phyloP scores from a whole-genome alignment of 2,888 invertebrate genomes.

The Brenthis ino region DNA sequence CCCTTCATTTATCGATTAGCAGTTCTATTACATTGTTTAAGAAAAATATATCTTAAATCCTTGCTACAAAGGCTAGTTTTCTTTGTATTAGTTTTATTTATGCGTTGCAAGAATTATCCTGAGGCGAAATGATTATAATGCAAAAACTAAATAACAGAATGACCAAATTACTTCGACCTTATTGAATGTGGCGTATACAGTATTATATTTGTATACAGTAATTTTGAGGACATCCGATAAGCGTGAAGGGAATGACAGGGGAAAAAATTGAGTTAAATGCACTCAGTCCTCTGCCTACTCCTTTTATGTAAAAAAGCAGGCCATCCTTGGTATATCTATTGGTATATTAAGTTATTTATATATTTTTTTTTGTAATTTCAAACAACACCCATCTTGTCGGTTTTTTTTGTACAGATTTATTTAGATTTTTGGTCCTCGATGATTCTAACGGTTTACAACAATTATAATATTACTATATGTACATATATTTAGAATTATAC shows the following conservation, averaged over 20 bases:
- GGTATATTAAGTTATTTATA: too few species aligned
- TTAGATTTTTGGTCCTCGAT: too few species aligned
- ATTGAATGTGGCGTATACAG: conserved; percentile 17
- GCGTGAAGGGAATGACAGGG: conserved; percentile 10
- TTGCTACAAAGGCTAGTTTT: not conserved
- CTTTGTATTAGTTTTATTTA: not conserved
- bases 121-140: conserved; percentile 36
- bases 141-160: conserved; percentile 32
- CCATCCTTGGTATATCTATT: too few species aligned
- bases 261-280: not conserved
- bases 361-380: too few species aligned
- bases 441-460: conserved; percentile 45
- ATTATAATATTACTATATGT: too few species aligned
- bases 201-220: conserved; percentile 7
- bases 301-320: too few species aligned
- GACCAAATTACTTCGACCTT: conserved; percentile 32
- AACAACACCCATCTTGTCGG: too few species aligned
- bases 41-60: not conserved
- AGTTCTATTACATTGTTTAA: not conserved
- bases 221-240: conserved; percentile 15
- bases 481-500: too few species aligned
- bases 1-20: conserved; percentile 72
- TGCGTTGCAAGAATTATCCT: conserved; percentile 25
- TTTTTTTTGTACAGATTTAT: too few species aligned
- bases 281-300: too few species aligned